Conservation (phyloP, 2,888 invertebrate species). For the Cheilosia variabilis region DNA sequence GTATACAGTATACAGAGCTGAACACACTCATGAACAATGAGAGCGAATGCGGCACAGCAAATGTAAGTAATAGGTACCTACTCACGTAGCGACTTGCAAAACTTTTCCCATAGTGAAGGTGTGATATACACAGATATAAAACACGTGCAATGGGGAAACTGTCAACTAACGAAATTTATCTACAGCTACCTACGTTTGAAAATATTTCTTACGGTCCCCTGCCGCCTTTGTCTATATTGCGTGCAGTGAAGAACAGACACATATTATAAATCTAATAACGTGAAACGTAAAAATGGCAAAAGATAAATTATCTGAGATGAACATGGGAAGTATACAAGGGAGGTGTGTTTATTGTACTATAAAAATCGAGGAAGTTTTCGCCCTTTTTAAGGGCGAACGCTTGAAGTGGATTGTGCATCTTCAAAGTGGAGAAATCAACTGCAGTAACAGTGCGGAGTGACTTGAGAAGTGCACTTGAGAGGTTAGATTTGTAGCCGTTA, state of each 20-base stretch:
- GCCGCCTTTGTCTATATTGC: not conserved
- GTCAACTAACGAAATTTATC: conserved; percentile 53
- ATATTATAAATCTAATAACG: conserved; percentile 51
- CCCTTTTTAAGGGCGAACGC: conserved; percentile 1
- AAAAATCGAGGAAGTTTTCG: conserved; percentile 13
- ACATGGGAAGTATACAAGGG: conserved; percentile 2
- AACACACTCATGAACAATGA: conserved; percentile 9
- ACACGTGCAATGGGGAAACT: conserved; percentile 47
- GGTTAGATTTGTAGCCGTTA: no score
- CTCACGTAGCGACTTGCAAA: conserved; percentile 24
- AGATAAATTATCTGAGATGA: conserved; percentile 43
- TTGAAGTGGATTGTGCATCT: conserved; percentile 12
- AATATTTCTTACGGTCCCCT: not conserved
- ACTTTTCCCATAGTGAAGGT: conserved; percentile 1
- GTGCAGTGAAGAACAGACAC: conserved; percentile 22
- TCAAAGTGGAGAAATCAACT: conserved; percentile 17
- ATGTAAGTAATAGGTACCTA: not conserved
- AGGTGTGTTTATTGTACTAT: not conserved
- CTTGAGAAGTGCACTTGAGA: not conserved
- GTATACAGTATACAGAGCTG: not conserved
- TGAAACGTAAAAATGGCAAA: conserved; percentile 18
- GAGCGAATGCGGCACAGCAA: not conserved
- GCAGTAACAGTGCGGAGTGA: not conserved
- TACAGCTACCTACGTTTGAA: conserved; percentile 17
- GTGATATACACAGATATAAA: not conserved